Percentiles rank a stretch among this genome's conserved stretches.
These are phyloP conservation scores for Hyles lineata DNA, from an alignment of 2,888 invertebrate species.

Conservation along the genomic window DNA sequence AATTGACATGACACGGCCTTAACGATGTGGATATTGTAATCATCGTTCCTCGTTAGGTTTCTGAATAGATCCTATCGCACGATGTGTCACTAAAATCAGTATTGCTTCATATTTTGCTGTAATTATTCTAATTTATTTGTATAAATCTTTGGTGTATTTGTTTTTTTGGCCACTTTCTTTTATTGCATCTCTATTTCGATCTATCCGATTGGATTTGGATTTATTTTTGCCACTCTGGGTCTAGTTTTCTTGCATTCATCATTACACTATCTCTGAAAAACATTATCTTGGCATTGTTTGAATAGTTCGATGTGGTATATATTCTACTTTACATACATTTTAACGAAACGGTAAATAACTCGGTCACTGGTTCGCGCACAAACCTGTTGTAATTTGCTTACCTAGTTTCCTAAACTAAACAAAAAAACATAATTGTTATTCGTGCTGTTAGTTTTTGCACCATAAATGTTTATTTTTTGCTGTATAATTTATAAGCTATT, in stretches of 20 bases:
- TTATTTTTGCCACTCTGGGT: too few species aligned
- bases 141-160: not conserved
- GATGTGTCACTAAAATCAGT: not conserved
- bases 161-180: too few species aligned
- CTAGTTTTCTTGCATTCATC: not conserved
- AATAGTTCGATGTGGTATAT: conserved; percentile 44
- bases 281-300: conserved; percentile 9
- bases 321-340: conserved; percentile 65
- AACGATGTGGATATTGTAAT: not conserved
- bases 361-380: conserved; percentile 57
- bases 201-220: too few species aligned
- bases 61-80: not conserved
- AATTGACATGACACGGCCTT: not conserved
- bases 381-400: conserved; percentile 41
- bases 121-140: not conserved
- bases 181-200: too few species aligned
- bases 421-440: conserved; percentile 28
- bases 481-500: not conserved
- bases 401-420: conserved; percentile 40
- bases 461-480: conserved; percentile 1
- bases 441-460: conserved; percentile 8
- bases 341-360: conserved; percentile 65
- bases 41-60: not conserved
- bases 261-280: not conserved
- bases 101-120: not conserved